Evolutionary conservation across 2,888 invertebrate genomes (phyloP).

Genomic region (Oscheius sp.): DNA sequence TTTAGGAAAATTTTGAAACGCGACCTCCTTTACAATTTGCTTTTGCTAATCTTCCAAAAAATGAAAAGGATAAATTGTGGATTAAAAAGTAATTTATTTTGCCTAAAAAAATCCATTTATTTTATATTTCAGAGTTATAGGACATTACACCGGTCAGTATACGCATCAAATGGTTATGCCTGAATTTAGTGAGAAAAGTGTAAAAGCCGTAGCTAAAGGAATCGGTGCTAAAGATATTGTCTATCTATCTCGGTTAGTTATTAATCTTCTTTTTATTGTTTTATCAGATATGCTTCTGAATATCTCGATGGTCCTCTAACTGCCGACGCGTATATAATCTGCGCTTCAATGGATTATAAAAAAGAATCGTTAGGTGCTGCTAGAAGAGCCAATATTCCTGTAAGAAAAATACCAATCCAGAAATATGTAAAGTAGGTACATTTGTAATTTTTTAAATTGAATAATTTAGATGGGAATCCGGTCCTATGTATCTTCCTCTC

Average conservation of each 20-base stretch:
- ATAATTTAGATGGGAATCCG: slow-evolving; percentile 59
- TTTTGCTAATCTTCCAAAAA: slow-evolving; percentile 47
- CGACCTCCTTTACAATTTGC: slow-evolving; percentile 43
- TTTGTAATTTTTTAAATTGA: not conserved
- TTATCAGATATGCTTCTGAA: slow-evolving; percentile 53
- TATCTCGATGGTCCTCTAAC: slow-evolving; percentile 65
- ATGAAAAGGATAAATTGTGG: slow-evolving; percentile 41
- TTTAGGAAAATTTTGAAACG: slow-evolving; percentile 40
- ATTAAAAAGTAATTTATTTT: slow-evolving; percentile 39
- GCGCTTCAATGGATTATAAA: slow-evolving; percentile 55
- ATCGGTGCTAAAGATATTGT: slow-evolving; percentile 38
- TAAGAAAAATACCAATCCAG: slow-evolving; percentile 59
- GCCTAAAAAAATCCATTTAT: slow-evolving; percentile 23
- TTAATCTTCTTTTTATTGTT: not conserved
- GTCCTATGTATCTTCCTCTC: slow-evolving; percentile 58
- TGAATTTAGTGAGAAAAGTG: slow-evolving; percentile 26
- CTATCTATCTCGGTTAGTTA: slow-evolving; percentile 48
- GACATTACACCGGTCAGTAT: slow-evolving; percentile 37
- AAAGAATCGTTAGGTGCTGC: slow-evolving; percentile 58
- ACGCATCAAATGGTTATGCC: slow-evolving; percentile 41
- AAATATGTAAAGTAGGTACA: slow-evolving; percentile 58
- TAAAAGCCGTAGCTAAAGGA: slow-evolving; percentile 1
- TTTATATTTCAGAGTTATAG: slow-evolving; percentile 33
- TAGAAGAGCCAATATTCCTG: slow-evolving; percentile 45
- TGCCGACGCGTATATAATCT: slow-evolving; percentile 55